Base-by-base conservation (phyloP, 2,888 invertebrate species). In the Mycalesis mineus region DNA sequence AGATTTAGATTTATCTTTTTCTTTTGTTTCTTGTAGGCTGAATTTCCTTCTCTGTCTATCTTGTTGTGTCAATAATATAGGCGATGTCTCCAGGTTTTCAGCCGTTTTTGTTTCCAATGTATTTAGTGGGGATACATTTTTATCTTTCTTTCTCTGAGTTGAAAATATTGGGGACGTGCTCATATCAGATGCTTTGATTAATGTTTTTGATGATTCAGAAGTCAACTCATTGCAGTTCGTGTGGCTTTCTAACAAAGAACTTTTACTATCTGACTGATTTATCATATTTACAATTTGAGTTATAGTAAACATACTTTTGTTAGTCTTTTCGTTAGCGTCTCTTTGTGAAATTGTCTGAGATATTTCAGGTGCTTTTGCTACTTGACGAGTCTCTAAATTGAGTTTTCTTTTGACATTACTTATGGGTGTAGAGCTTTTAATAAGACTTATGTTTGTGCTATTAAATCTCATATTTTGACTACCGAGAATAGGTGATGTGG, bases 241-340 rank as follows among this genome's bases (percentile, higher is more conserved):
- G n/a, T 42, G 33, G 17, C 58, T 62, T 48, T 58, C 55, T 9
- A 11, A 8, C 1, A 57, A 29, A 28, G 54, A 6, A 11, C 72
- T 67, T 28, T 68, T 64, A 52, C 65, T 63, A 42, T 73, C 69
- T 11, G 74, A 70, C 70, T 77, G 81, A 64, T 88, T 88, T 4
- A 91, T 85, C 72, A 89, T 80, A 61, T 88, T 80, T 28, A 89
- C 81, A 22, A 88, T 71, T 71, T 91, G 89, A 9, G 90, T 88
- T 54, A 89, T 80, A 2, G 89, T 83, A 40, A 88, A 78, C 78
- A 89, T 77, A 60, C 86, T 89, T 73, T 82, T 82, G 57, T 80
- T 70, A 58, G 77, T 78, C 37, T 70, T 76, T 37, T 78, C 69
- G 41, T 66, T 66, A 13, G 65, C 65, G 22, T 52, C 22, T 29